Percentiles rank a stretch among this genome's conserved stretches.
Conservation (phyloP, 2,888 invertebrate species). For the Drosophila mimica region DNA sequence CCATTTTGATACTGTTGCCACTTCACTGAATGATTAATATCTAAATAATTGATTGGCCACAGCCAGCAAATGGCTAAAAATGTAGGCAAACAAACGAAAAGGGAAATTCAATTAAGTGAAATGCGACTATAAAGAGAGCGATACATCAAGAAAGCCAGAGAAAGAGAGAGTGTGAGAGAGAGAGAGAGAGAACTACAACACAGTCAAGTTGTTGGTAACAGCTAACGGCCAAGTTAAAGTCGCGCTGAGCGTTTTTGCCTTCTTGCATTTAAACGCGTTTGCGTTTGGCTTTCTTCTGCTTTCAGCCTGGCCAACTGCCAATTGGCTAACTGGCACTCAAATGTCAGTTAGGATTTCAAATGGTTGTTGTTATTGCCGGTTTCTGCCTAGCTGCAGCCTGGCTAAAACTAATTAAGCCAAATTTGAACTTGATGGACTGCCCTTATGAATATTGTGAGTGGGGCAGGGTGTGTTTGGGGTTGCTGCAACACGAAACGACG, state of each 20-base stretch:
- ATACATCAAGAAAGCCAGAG: background rate
- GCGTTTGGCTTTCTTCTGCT: slow-evolving; percentile 36
- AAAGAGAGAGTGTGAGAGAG: background rate
- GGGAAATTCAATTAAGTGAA: slow-evolving; percentile 45
- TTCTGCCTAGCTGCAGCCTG: slow-evolving; percentile 15
- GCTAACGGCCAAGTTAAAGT: slow-evolving; percentile 28
- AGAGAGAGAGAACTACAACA: slow-evolving; percentile 11
- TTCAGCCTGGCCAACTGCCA: slow-evolving; percentile 19
- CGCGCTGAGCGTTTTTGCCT: slow-evolving; percentile 23
- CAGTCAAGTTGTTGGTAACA: slow-evolving; percentile 1
- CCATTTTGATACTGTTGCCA: background rate
- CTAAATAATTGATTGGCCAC: slow-evolving; percentile 21
- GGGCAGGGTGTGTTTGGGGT: background rate
- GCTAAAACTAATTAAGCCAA: slow-evolving; percentile 55
- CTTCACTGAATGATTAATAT: slow-evolving; percentile 16
- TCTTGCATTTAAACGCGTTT: slow-evolving; percentile 48
- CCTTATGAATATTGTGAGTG: slow-evolving; percentile 1
- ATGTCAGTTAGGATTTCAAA: slow-evolving; percentile 62
- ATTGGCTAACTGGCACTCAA: slow-evolving; percentile 41
- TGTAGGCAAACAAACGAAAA: slow-evolving; percentile 13
- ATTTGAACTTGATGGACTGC: slow-evolving; percentile 39
- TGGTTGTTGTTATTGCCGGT: slow-evolving; percentile 16
- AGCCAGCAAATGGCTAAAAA: slow-evolving; percentile 2
- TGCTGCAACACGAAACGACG: slow-evolving; percentile 26
- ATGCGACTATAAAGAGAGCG: slow-evolving; percentile 30